phyloP scores from a whole-genome alignment of 1,140 invertebrate species.

The Druon quercuslanigerum region DNA sequence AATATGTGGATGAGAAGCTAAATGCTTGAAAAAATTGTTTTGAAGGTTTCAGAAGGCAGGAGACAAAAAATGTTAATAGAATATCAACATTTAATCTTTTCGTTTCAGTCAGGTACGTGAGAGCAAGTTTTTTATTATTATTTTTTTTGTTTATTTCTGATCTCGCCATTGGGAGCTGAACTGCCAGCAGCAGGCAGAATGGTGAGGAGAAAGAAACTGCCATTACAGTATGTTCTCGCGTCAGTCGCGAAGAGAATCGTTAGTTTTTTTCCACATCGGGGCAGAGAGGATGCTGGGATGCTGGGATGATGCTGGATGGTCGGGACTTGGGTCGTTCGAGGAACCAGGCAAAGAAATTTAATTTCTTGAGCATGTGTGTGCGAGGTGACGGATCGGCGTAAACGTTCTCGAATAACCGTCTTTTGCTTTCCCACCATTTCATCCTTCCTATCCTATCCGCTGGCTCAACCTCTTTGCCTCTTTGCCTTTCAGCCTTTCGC shows the following conservation, averaged over 20 bases:
- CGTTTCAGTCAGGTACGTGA: constrained; percentile 1
- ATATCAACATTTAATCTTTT: not conserved
- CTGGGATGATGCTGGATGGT: constrained; percentile 32
- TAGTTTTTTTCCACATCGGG: constrained; percentile 19
- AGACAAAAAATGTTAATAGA: too few species aligned
- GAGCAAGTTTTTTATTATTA: constrained; percentile 28
- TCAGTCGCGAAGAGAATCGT: constrained; percentile 38
- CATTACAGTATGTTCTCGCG: constrained; percentile 22
- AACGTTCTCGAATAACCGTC: constrained; percentile 42
- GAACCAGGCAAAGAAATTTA: constrained; percentile 57
- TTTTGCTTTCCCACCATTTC: constrained; percentile 27
- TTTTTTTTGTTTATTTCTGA: not conserved
- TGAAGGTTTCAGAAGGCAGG: too few species aligned
- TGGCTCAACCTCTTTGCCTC: not conserved
- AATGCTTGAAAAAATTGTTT: too few species aligned
- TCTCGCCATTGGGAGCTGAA: not conserved
- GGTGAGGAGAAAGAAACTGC: constrained; percentile 4
- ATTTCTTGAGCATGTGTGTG: constrained; percentile 63
- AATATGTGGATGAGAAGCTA: too few species aligned
- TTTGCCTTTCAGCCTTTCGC: not conserved
- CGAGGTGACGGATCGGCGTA: constrained; percentile 56
- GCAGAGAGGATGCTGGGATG: constrained; percentile 32
- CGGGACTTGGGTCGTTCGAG: constrained; percentile 33
- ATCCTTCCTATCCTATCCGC: not conserved
- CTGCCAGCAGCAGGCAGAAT: not conserved